Conservation (phyloP, 2,113 vertebrate species). For the Rhipidura dahli region DNA sequence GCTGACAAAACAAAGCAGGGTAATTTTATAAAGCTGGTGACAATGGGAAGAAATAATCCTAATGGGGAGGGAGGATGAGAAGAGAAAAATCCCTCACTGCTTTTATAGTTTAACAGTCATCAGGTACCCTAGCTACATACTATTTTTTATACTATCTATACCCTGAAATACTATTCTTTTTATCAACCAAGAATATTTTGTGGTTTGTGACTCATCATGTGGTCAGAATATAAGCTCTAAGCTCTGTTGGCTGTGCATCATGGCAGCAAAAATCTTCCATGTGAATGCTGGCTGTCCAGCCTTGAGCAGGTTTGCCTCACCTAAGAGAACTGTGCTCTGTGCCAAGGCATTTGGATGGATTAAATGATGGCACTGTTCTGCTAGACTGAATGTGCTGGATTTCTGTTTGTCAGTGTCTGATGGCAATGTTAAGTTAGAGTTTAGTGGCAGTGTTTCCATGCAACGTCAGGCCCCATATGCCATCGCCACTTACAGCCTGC, state of each 20-base stretch:
- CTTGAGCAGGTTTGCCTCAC: background rate
- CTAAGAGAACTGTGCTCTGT: background rate
- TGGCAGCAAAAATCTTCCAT: background rate
- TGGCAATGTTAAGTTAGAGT: background rate
- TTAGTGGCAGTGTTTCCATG: conserved; percentile 11
- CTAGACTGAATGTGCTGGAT: background rate
- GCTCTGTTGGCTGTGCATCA: background rate
- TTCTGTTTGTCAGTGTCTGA: background rate
- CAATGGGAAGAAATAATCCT: background rate
- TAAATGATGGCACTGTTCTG: conserved; percentile 8
- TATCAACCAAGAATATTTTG: background rate
- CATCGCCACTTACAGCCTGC: background rate
- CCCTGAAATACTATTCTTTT: background rate
- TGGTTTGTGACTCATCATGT: background rate
- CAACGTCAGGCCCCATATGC: background rate
- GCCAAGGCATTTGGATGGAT: background rate
- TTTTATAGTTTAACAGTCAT: background rate
- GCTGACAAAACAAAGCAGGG: background rate
- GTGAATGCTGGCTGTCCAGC: background rate
- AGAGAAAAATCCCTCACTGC: background rate
- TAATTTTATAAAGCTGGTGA: background rate
- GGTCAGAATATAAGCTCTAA: background rate
- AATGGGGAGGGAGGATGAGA: background rate
- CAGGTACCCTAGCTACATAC: background rate
- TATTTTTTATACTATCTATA: too few relatives aligned